phyloP scores from a whole-genome alignment of 2,888 invertebrate genomes.

The Torymus texanus region DNA sequence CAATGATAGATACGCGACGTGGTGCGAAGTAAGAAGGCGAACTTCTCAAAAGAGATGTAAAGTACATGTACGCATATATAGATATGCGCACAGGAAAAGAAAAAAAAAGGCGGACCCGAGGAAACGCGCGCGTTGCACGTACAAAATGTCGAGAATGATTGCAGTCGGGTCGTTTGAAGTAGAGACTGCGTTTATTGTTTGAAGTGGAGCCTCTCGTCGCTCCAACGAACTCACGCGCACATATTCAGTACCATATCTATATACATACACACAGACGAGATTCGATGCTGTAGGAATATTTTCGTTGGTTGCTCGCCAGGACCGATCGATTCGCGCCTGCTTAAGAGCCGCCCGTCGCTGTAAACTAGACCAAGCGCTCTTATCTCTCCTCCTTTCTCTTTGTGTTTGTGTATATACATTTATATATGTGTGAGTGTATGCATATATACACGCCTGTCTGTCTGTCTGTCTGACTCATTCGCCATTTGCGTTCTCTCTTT shows the following conservation, averaged over 20 bases:
- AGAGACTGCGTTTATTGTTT: constrained; percentile 37
- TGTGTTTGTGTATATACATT: background rate
- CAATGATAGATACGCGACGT: too few species aligned
- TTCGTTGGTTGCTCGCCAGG: constrained; percentile 32
- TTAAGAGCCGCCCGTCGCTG: constrained; percentile 62
- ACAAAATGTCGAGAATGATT: constrained; percentile 22
- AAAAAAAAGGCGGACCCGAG: background rate
- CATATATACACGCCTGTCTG: too few species aligned
- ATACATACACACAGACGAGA: background rate
- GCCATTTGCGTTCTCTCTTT: background rate
- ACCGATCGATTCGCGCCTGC: constrained; percentile 38
- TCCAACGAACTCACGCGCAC: background rate
- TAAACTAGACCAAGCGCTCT: constrained; percentile 68
- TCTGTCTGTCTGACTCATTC: too few species aligned
- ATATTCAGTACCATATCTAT: background rate
- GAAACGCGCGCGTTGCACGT: background rate
- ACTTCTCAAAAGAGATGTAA: too few species aligned
- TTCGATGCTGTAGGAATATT: background rate
- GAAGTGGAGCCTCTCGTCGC: constrained; percentile 25
- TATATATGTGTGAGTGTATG: too few species aligned
- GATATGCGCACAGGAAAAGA: background rate
- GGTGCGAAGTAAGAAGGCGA: too few species aligned
- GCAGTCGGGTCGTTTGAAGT: constrained; percentile 10
- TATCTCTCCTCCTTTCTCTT: constrained; percentile 32
- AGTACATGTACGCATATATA: too few species aligned